Conservation (phyloP, 1,140 invertebrate genomes). For the Panagrolaimus sp. region DNA sequence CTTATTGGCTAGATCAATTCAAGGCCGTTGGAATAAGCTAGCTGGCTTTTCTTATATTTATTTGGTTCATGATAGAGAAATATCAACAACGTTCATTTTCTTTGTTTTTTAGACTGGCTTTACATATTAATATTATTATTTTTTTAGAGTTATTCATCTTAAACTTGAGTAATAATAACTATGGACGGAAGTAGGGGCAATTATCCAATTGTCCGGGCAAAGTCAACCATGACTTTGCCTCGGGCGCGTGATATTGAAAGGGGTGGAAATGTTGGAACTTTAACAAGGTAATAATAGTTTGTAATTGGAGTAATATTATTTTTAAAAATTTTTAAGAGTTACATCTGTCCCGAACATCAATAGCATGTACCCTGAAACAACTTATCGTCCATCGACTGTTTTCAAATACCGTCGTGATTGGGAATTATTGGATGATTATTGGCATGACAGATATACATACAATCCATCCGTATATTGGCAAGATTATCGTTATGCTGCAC, state of each 20-base stretch:
- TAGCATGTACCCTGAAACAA: slow-evolving; percentile 20
- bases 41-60: no score
- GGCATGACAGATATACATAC: slow-evolving; percentile 41
- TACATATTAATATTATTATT: no score
- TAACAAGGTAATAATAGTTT: slow-evolving; percentile 19
- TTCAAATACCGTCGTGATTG: background rate
- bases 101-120: no score
- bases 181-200: no score
- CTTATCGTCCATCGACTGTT: slow-evolving; percentile 32
- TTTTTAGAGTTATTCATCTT: no score
- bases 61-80: no score
- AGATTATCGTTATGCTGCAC: slow-evolving; percentile 48
- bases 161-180: no score
- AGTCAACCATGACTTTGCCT: slow-evolving; percentile 40
- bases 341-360: slow-evolving; percentile 53
- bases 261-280: slow-evolving; percentile 25
- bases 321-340: slow-evolving; percentile 37
- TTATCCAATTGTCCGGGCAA: slow-evolving; percentile 46
- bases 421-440: slow-evolving; percentile 38
- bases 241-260: slow-evolving; percentile 31
- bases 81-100: no score
- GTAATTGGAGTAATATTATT: background rate
- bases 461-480: slow-evolving; percentile 49
- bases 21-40: no score
- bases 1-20: no score